Base-by-base conservation (phyloP, 2,113 vertebrate genomes). In the Micromys minutus region DNA sequence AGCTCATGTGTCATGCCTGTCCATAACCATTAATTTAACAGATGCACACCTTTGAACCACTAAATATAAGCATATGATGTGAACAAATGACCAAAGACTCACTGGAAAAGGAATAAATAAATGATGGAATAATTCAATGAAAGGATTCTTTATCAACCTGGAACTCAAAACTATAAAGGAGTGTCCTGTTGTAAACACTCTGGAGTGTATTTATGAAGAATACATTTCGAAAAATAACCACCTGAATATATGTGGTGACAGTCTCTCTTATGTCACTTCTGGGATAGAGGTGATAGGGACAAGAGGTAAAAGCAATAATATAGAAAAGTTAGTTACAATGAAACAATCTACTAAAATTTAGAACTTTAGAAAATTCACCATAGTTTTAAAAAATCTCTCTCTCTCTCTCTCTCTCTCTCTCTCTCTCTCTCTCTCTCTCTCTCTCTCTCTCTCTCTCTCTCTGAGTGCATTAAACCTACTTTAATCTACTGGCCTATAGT, bases 1-100 rank as follows among this genome's bases (percentile, higher is more conserved):
- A 81, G 39, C 8, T 93, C 24, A 77, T 91, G 65, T 22, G 29
- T 57, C 47, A 15, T 84, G 55, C 71, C 72, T 2, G 91, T 85
- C 63, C 4, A 80, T 72, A 93, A 47, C 57, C 59, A 87, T 90
- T 93, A 69, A 85, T 93, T 97, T 95, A 83, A 90, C 13, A 80
- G 93, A 91, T 87, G 42, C n/a, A 42, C 61, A 5, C 26, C 55
- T 87, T 93, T 88, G 86, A 84, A 89, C 26, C 31, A 72, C 36
- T 72, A 88, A 76, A 63, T 67, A 59, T 84, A 91, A 57, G 75
- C 65, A 22, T 81, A 19, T 69, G 47, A 76, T 45, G 7, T 83
- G 29, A 72, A 1, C 84, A 88, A 86, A 47, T 76, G 52, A 92
- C 76, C 81, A 42, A 77, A 26, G 80, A 77, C 91, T 91, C 29